Percentiles rank a stretch among this genome's conserved stretches.
phyloP scores from a whole-genome alignment of 2,113 vertebrate genomes.

The Morone chrysops region DNA sequence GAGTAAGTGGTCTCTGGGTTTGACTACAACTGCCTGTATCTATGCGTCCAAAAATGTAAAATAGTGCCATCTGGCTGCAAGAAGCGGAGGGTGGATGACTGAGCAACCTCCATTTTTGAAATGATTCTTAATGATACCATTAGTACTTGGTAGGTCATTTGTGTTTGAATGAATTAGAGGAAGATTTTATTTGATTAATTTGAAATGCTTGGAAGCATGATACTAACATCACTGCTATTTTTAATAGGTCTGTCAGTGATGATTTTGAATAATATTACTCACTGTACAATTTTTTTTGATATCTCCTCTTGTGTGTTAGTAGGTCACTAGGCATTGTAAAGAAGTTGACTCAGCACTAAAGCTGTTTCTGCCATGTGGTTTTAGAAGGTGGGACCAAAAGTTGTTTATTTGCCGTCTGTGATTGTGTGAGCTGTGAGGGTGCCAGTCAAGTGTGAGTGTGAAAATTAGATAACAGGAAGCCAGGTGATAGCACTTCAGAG shows the following conservation, averaged over 20 bases:
- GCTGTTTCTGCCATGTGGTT: slow-evolving; percentile 49
- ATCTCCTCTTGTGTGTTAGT: slow-evolving; percentile 42
- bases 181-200: background rate
- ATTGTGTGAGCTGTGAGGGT: slow-evolving; percentile 45
- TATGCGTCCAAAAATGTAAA: slow-evolving; percentile 55
- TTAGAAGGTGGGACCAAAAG: slow-evolving; percentile 52
- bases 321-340: slow-evolving; percentile 9
- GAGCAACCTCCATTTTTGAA: slow-evolving; percentile 6
- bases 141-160: background rate
- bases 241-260: background rate
- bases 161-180: background rate
- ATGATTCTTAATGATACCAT: background rate
- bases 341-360: slow-evolving; percentile 35
- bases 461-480: slow-evolving; percentile 65
- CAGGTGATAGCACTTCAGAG: slow-evolving; percentile 53
- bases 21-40: slow-evolving; percentile 54
- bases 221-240: background rate
- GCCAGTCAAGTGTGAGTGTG: slow-evolving; percentile 61
- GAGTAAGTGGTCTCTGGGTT: slow-evolving; percentile 67
- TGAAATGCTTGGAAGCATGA: background rate
- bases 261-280: background rate
- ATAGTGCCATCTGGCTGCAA: slow-evolving; percentile 82
- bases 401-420: slow-evolving; percentile 62
- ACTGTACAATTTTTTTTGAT: background rate
- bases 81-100: slow-evolving; percentile 6